phyloP scores from a whole-genome alignment of 1,140 invertebrate species.

The Zaprionus nigranus region DNA sequence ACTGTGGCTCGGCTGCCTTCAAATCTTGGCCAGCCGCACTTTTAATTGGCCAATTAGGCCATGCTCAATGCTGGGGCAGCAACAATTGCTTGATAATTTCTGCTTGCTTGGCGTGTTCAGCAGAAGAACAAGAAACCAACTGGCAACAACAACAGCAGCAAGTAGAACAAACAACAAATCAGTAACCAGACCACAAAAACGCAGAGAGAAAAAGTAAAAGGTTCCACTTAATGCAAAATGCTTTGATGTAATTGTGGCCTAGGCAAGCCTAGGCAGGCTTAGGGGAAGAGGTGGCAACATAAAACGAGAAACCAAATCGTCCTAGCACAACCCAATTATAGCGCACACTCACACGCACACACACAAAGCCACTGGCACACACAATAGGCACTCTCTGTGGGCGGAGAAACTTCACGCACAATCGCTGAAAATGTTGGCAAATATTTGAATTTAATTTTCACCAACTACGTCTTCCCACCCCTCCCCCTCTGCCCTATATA shows the following conservation, averaged over 20 bases:
- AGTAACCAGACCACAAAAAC: slow-evolving; percentile 39
- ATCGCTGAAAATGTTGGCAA: slow-evolving; percentile 70
- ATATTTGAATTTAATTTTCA: slow-evolving; percentile 82
- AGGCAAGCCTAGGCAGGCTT: slow-evolving; percentile 13
- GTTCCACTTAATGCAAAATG: slow-evolving; percentile 78
- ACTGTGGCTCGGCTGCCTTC: slow-evolving; percentile 12
- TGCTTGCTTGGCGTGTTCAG: slow-evolving; percentile 71
- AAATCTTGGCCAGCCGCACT: slow-evolving; percentile 59
- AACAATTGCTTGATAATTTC: slow-evolving; percentile 69
- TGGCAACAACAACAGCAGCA: slow-evolving; percentile 12
- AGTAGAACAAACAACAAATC: slow-evolving; percentile 42
- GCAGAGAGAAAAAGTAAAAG: slow-evolving; percentile 58
- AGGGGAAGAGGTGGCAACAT: slow-evolving; percentile 20
- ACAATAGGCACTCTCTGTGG: slow-evolving; percentile 23
- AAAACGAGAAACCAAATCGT: slow-evolving; percentile 44
- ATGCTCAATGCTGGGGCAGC: slow-evolving; percentile 38
- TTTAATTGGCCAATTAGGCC: slow-evolving; percentile 78
- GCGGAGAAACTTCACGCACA: slow-evolving; percentile 64
- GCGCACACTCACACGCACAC: slow-evolving; percentile 37
- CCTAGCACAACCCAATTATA: slow-evolving; percentile 66
- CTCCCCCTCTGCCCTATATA: slow-evolving; percentile 80
- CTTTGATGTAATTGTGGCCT: slow-evolving; percentile 80
- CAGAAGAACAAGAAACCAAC: slow-evolving; percentile 63
- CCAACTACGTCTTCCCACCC: slow-evolving; percentile 54
- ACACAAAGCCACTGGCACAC: slow-evolving; percentile 20